Evolutionary conservation across 2,113 vertebrate genomes (phyloP).

Genomic region (Ceyx cyanopectus): DNA sequence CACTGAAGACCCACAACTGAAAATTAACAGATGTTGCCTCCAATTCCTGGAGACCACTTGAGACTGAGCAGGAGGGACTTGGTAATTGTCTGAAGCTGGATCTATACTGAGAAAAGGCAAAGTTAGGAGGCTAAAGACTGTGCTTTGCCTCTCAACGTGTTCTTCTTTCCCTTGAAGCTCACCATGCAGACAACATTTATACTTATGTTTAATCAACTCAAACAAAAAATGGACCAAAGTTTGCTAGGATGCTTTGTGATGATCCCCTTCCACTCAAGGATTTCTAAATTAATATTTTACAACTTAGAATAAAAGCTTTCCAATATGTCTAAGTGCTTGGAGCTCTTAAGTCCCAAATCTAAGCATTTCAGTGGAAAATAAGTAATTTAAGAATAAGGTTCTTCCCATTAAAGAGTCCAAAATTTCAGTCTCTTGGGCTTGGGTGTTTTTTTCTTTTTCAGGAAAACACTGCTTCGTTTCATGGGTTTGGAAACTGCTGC

Average conservation of each 20-base stretch:
- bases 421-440: neutral
- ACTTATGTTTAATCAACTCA: neutral
- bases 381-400: neutral
- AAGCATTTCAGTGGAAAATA: neutral
- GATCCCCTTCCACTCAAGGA: neutral
- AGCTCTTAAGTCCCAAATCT: neutral
- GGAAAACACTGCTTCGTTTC: neutral
- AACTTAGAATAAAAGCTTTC: neutral
- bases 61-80: neutral
- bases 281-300: neutral
- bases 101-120: neutral
- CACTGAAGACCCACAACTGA: neutral
- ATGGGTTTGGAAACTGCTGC: neutral
- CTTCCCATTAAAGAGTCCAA: neutral
- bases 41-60: neutral
- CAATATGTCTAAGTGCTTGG: neutral
- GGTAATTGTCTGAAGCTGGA: neutral
- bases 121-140: neutral
- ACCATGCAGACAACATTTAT: neutral
- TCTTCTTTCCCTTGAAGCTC: neutral
- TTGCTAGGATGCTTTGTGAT: fast-evolving
- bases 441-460: neutral
- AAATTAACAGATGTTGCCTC: neutral
- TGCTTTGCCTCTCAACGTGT: neutral
- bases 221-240: neutral